Conservation (phyloP, 2,113 vertebrate genomes). For the Casuarius casuarius region DNA sequence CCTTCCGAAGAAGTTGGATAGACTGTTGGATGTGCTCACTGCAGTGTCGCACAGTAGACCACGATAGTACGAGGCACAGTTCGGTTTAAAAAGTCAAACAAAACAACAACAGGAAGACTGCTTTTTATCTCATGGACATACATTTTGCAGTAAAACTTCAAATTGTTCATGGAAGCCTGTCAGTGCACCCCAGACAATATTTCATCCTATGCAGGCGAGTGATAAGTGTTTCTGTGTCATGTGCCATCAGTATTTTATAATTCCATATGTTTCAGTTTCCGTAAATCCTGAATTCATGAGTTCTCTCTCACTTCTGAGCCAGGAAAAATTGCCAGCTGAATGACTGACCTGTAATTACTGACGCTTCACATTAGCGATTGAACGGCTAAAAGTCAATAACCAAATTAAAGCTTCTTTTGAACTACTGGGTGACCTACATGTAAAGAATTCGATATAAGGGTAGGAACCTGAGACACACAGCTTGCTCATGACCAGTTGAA, state of each 20-base stretch:
- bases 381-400: neutral
- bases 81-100: neutral
- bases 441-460: neutral
- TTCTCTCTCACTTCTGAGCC: neutral
- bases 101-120: neutral
- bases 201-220: neutral
- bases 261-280: neutral
- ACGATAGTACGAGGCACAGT: neutral
- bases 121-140: neutral
- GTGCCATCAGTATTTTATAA: neutral
- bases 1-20: neutral
- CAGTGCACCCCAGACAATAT: neutral
- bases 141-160: neutral
- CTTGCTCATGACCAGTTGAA: neutral
- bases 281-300: neutral
- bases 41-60: neutral
- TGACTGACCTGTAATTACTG: neutral
- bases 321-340: neutral
- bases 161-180: neutral
- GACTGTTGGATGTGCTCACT: neutral
- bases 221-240: neutral
- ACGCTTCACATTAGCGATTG: neutral
- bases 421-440: neutral
- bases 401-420: neutral
- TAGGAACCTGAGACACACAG: neutral